Conservation (phyloP, 2,113 vertebrate genomes). For the Strix aluco region DNA sequence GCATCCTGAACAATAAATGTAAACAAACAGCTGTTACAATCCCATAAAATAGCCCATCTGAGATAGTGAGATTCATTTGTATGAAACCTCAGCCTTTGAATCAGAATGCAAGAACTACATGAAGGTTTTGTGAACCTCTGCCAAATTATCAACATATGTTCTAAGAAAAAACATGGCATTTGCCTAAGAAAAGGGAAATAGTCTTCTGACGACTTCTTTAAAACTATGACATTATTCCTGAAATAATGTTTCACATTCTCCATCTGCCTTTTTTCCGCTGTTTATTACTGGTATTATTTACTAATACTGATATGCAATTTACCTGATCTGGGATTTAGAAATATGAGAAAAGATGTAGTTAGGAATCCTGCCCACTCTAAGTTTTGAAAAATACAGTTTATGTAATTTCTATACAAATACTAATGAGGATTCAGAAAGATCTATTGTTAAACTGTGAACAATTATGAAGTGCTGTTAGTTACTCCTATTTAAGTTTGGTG, state of each 20-base stretch:
- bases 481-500: not conserved
- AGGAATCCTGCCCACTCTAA: not conserved
- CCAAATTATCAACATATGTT: conserved; percentile 14
- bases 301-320: not conserved
- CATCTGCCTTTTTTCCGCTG: not conserved
- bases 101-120: not conserved
- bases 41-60: not conserved
- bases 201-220: not conserved
- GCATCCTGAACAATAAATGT: not conserved
- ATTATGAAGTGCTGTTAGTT: not conserved
- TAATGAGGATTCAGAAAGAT: not conserved
- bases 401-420: not conserved
- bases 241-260: not conserved
- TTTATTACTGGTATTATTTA: not conserved
- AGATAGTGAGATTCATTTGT: not conserved
- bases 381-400: not conserved
- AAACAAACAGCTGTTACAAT: conserved; percentile 23
- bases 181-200: not conserved
- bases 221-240: not conserved
- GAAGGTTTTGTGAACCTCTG: not conserved
- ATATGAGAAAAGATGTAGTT: not conserved
- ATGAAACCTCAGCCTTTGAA: not conserved
- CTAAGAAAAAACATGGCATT: not conserved
- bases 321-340: not conserved
- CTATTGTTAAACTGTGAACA: not conserved